Base-by-base conservation (phyloP, 1,140 invertebrate species). In the Sinella curviseta region DNA sequence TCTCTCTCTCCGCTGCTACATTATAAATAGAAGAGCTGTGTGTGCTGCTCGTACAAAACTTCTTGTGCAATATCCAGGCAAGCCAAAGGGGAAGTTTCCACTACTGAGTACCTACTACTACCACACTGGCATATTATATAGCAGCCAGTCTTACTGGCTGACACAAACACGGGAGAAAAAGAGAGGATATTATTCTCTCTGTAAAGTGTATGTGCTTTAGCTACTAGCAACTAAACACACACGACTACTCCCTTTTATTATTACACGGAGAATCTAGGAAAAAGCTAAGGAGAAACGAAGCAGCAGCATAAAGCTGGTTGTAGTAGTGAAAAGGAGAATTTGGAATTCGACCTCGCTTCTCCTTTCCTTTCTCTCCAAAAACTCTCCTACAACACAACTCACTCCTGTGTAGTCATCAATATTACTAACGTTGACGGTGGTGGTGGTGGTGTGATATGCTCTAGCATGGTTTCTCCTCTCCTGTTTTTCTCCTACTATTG, bases 281-380 rank as follows among this genome's bases (percentile, higher is more conserved):
- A 4, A 65, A 65, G 8, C 16, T 16, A 16, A 12, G 57, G 24
- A 26, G 57, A 65, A 26, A 17, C 8, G 57, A 26, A 4, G 16
- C 24, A 26, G 57, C 57, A 65, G 57, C 26, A 65, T 65, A 12
- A 65, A 12, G 24, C 26, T 65, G 16, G 57, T n/a, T 65, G 14
- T 65, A 4, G 24, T 14, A n/a, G 57, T 16, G 57, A 65, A 48
- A 48, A 48, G 39, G 39, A 48, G 39, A 48, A 65, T 65, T 65
- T 65, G 57, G 57, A 65, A 65, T 65, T 65, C 57, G 57, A 65
- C 57, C 57, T 65, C 57, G 57, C 57, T 65, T 48, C 26, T 65
- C 57, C 39, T 48, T 12, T 26, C 24, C 57, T 17, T 26, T 65
- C 57, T 65, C 57, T 16, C 39, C 20, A 8, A 12, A 48, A 12